These are phyloP conservation scores for Agriopis leucophaearia DNA, from an alignment of 2,888 invertebrate species.

Conservation along the genomic window DNA sequence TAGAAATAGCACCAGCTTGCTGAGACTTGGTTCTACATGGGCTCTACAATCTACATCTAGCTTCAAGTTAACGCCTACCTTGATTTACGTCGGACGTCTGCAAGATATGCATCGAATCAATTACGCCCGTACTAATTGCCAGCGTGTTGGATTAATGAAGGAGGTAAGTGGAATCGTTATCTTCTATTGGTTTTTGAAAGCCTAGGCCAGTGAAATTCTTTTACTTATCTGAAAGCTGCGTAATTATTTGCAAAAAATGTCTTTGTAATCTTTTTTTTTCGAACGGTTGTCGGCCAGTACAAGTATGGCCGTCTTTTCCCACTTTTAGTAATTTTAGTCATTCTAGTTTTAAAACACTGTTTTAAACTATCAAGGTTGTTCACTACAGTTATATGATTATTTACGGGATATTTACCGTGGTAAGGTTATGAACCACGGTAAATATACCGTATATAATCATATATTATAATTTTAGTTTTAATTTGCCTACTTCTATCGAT, in stretches of 20 bases:
- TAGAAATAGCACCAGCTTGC: neutral
- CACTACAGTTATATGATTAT: no score
- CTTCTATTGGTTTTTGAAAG: slow-evolving; percentile 19
- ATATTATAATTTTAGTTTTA: no score
- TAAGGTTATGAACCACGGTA: no score
- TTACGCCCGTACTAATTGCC: slow-evolving; percentile 56
- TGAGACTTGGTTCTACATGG: no score
- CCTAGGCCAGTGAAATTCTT: neutral
- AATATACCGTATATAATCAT: no score
- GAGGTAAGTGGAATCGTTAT: slow-evolving; percentile 25
- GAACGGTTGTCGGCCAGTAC: no score
- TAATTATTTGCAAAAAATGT: neutral
- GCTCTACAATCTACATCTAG: neutral
- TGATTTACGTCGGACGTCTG: slow-evolving; percentile 53
- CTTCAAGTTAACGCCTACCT: slow-evolving; percentile 33
- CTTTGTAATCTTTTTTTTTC: neutral
- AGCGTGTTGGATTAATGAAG: slow-evolving; percentile 44
- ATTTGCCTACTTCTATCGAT: no score
- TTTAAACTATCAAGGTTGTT: no score
- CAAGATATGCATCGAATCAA: slow-evolving; percentile 63
- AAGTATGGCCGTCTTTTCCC: no score
- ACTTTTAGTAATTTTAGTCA: no score
- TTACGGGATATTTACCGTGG: no score
- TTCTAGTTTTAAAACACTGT: no score
- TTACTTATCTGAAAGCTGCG: neutral